Base-by-base conservation (phyloP, 1,140 invertebrate genomes). In the Atopsyche davidsoni region DNA sequence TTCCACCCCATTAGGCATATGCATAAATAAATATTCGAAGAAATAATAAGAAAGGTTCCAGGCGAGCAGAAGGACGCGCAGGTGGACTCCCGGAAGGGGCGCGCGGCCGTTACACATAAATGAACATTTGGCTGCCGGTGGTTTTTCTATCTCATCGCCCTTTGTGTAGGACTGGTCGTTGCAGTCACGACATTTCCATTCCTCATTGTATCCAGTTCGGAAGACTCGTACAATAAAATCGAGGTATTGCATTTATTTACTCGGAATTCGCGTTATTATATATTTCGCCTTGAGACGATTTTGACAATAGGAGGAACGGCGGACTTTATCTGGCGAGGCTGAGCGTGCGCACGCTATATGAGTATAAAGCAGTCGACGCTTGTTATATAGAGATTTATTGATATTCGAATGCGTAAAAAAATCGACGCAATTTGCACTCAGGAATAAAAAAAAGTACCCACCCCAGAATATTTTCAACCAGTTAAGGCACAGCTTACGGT, bases 1-100 rank as follows among this genome's bases (percentile, higher is more conserved):
- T 57, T 57, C 46, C 38, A 44, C 50, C 42, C 50, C 42, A 52
- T 52, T 52, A 46, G 50, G 36, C 50, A 39, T 34, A 52, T 52
- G 55, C 52, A 57, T 57, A 57, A 46, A 53, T 53, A 57, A 57
- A 57, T 57, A 57, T 53, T 41, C 47, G 46, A 36, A 24, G 23
- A 24, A 32, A 38, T 47, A 46, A 48, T 51, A 51, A 41, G 41
- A 44, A 32, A 28, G 23, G 51, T 39, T 45, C 11, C 31, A 50
- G 48, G 21, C 34, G 28, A 49, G 39, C 46, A 56, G 54, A 56
- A 51, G 24, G 40, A 47, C 11, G 21, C 36, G 43, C 51, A 43
- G 49, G 52, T 46, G 39, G 21, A 44, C 50, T 24, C 38, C 16
- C 31, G 16, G 22, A 13, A 24, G 34, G 34, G 38, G 24, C 10